Evolutionary conservation across 2,797 vertebrate species (phyloP), one percentile per base, ranked within the genome.

Genomic region (Diplodus puntazzo): DNA sequence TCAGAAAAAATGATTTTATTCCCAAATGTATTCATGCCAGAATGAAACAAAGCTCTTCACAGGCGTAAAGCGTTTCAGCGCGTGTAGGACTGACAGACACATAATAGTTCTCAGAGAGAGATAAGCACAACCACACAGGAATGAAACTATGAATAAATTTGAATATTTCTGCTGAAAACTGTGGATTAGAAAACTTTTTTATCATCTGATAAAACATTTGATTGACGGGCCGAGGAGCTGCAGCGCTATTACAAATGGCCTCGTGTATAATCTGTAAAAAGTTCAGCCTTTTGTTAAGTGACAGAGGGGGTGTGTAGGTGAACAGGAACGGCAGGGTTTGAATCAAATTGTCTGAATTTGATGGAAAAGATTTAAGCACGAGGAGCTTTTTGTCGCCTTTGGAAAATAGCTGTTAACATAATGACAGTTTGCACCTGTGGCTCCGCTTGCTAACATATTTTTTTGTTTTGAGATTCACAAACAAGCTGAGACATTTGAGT

Each of bases 111-210:
- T 4, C 77, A 66, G 61, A 79, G 46, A 6, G 11, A 85, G 66
- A 84, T 66, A 70, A 87, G 77, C 48, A 48, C 69, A 68, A 70
- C 59, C 72, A 54, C 80, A 77, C 46, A 60, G 69, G 42, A 77
- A 63, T 21, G 10, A 72, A 73, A 68, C 66, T 70, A 69, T 82
- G 82, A 89, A 87, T 82, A 83, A 18, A 87, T 89, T 59, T 70
- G 42, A 75, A 87, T 80, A 71, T 83, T 77, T 85, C 60, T 34
- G 59, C 66, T 49, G 30, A 48, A 48, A 83, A 69, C 30, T 59
- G 60, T 13, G 45, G 69, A 71, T 66, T 46, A 14, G 59, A 64
- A 74, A 79, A 79, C 21, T 57, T 39, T 39, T 39, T 75, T 70
- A 39, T 46, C 14, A 54, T 84, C 72, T 77, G 72, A 81, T 77